phyloP scores from a whole-genome alignment of 2,888 invertebrate species.

The Lasioglossum marginatum region DNA sequence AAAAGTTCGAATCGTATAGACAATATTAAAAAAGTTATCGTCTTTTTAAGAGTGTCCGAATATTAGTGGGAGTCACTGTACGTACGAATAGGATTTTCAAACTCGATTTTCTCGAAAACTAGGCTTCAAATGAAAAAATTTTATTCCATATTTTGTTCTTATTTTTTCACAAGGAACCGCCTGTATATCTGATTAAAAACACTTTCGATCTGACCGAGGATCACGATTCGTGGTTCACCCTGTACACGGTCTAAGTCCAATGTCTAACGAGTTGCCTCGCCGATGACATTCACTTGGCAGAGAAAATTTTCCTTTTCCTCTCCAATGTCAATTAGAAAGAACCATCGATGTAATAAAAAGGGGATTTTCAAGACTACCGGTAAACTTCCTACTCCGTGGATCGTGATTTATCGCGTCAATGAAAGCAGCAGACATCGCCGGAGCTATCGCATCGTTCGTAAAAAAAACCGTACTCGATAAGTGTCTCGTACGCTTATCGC shows the following conservation, averaged over 20 bases:
- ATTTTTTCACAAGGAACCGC: no score
- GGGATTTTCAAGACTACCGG: neutral
- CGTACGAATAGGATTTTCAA: no score
- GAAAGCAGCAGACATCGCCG: neutral
- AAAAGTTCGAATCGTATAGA: no score
- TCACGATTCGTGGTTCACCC: no score
- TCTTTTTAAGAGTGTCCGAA: no score
- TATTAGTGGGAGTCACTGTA: no score
- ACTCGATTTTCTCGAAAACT: no score
- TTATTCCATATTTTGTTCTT: no score
- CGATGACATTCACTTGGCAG: neutral
- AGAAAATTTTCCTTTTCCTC: neutral
- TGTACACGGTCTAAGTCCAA: neutral
- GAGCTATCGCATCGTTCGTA: neutral
- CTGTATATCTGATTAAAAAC: neutral
- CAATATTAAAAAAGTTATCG: no score
- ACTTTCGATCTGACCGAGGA: no score
- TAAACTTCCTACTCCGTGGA: neutral
- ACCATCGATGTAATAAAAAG: neutral
- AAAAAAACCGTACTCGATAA: neutral
- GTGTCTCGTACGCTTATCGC: neutral
- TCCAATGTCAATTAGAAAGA: neutral
- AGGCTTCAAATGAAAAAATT: no score
- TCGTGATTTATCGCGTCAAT: neutral
- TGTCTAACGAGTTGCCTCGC: neutral